Evolutionary conservation across 1,140 invertebrate species (phyloP), one percentile per base, ranked within the genome.

Genomic region (Brachionus asplanchnoidis): DNA sequence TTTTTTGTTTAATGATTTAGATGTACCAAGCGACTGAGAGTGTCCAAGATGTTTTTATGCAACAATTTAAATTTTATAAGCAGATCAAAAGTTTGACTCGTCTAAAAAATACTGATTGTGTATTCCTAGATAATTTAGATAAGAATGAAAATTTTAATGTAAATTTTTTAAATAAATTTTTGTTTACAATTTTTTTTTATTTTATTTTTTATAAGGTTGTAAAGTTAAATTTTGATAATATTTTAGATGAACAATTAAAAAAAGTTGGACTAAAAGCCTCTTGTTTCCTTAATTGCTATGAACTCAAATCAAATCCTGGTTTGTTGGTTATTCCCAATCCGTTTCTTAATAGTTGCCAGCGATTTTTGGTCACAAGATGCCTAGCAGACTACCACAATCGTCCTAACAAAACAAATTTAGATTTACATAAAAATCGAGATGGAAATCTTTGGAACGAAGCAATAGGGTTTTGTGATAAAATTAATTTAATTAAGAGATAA

Each of bases 321-420:
- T 91, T 96, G 36, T 90, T 95, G 86, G 91, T 95, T 65, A 94
- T 97, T 73, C 91, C 90, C 86, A 95, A 97, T 90, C 94, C 95
- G 66, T 97, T 97, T 89, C 93, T 93, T 40, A 65, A 87, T 23
- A 86, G 90, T 66, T 94, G 94, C 0, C 95, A 96, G 89, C 91
- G 92, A 82, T 93, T 93, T 88, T 97, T 95, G 95, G 93, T 94
- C 14, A 89, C 91, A 66, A 92, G 93, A 89, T 94, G 94, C 90
- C 88, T 97, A 20, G 90, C 92, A 86, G 92, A 94, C 85, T 96
- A 94, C 89, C 92, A 95, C 0, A 91, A 88, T 53, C 92, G 92
- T 84, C 94, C 94, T n/a, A 93, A 95, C 89, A 92, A 93, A 32
- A 91, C 92, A 23, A 96, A 96, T 90, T 90, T 97, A 85, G 92